Conservation (phyloP, 2,797 vertebrate species). For the Mallotus villosus region DNA sequence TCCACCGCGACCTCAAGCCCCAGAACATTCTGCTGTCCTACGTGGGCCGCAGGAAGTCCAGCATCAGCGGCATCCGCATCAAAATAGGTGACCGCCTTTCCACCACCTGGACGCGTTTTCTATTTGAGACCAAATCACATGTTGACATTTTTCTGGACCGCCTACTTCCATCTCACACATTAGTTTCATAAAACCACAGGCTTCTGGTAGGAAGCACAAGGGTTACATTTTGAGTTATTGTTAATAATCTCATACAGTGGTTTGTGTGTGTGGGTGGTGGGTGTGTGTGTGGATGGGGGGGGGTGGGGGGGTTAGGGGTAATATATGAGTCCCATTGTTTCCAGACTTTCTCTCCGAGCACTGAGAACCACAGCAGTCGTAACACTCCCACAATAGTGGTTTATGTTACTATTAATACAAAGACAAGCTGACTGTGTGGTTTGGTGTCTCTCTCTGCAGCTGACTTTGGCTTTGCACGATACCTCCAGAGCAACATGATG, state of each 20-base stretch:
- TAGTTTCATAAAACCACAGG: background rate
- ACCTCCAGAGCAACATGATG: slow-evolving; percentile 99
- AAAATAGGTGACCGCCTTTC: slow-evolving; percentile 84
- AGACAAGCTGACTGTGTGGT: slow-evolving; percentile 11
- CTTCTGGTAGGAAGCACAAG: background rate
- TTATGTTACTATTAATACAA: slow-evolving; percentile 40
- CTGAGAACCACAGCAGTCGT: slow-evolving; percentile 9
- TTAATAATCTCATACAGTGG: background rate
- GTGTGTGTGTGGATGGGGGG: background rate
- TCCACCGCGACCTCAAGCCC: slow-evolving; percentile 94
- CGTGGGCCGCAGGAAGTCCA: slow-evolving; percentile 82
- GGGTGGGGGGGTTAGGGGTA: too few relatives aligned
- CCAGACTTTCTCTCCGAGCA: background rate
- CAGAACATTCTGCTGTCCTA: slow-evolving; percentile 96
- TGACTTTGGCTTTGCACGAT: slow-evolving; percentile 97
- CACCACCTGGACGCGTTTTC: too few relatives aligned
- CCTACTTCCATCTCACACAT: too few relatives aligned
- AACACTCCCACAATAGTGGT: slow-evolving; percentile 12
- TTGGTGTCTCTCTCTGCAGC: slow-evolving; percentile 68
- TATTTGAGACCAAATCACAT: too few relatives aligned
- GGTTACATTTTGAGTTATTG: background rate
- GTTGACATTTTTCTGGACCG: too few relatives aligned
- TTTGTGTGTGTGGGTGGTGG: background rate
- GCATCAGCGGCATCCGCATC: slow-evolving; percentile 88
- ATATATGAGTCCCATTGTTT: background rate